Base-by-base conservation (phyloP, 2,888 invertebrate genomes). In the Orthosia cruda region DNA sequence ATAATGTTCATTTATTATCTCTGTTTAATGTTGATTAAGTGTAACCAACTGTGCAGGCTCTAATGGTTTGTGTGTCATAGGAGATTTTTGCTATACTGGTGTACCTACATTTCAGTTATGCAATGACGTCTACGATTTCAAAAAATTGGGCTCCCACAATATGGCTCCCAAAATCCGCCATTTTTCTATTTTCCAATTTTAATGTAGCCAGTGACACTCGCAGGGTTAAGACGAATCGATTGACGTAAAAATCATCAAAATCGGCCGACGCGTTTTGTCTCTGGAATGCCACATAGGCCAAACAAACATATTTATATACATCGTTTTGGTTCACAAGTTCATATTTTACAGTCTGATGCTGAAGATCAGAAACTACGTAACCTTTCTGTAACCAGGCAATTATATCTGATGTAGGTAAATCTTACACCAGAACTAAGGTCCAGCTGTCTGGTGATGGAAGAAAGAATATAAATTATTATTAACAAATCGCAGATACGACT, bases 1-100 rank as follows among this genome's bases (percentile, higher is more conserved):
- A 89, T 90, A 89, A 88, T 75, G 71, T 72, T 76, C 76, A 65
- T 87, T 81, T 84, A 77, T 85, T 86, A 87, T 89, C 84, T 74
- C 75, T 59, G 75, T 74, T 74, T 80, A 83, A 64, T 72, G 81
- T 74, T 82, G 84, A 80, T 82, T 78, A 87, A 52, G 74, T 75
- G 67, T 71, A 70, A 32, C 40, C 77, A 70, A 71, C 71, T 62
- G 59, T 61, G 54, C 52, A 54, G 32, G 59, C 5, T 45, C 3
- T 61, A 57, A 47, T 71, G 59, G n/a, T 75, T 23, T 69, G 68
- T 66, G 23, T 68, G 55, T 61, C 61, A 18, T 52, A 63, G 49
- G 58, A 58, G 50, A 26, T 58, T 58, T 77, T 40, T 52, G 20
- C 57, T 49, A 71, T 15, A 57, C 55, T 47, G 16, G 32, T 55